These are phyloP conservation scores for Labrus mixtus DNA, from an alignment of 2,113 vertebrate genomes.

Conservation along the genomic window DNA sequence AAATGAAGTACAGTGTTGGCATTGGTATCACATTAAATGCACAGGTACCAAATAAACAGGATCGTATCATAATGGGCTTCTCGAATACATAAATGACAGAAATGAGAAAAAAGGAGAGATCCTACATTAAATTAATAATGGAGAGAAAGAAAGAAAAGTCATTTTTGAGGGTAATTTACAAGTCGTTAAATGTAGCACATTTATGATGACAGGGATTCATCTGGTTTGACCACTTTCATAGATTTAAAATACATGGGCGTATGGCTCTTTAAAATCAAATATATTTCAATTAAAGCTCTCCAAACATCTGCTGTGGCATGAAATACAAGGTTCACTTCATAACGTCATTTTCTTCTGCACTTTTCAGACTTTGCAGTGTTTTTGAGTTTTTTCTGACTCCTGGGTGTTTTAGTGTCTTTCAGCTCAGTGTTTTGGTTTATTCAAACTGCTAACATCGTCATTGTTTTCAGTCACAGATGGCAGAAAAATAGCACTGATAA, in stretches of 20 bases:
- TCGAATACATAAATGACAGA: not conserved
- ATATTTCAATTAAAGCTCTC: constrained; percentile 1
- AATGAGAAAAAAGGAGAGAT: not conserved
- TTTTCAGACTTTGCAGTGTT: no score
- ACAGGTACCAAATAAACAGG: not conserved
- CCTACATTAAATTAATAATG: not conserved
- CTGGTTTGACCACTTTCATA: not conserved
- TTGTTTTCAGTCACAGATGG: not conserved
- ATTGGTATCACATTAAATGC: no score
- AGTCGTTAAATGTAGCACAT: not conserved
- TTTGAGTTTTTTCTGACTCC: no score
- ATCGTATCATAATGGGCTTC: not conserved
- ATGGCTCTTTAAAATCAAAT: constrained; percentile 7
- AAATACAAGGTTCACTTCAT: constrained; percentile 26
- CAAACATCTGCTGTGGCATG: constrained; percentile 15
- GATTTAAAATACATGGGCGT: not conserved
- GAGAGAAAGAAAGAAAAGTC: not conserved
- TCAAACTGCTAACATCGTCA: not conserved
- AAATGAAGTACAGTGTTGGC: not conserved
- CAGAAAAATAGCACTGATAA: not conserved
- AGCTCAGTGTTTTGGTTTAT: constrained; percentile 1
- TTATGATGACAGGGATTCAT: not conserved
- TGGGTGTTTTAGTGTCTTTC: not conserved
- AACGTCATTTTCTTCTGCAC: not conserved
- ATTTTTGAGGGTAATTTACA: not conserved